Evolutionary conservation across 2,113 vertebrate species (phyloP).

Genomic region (Lota lota): DNA sequence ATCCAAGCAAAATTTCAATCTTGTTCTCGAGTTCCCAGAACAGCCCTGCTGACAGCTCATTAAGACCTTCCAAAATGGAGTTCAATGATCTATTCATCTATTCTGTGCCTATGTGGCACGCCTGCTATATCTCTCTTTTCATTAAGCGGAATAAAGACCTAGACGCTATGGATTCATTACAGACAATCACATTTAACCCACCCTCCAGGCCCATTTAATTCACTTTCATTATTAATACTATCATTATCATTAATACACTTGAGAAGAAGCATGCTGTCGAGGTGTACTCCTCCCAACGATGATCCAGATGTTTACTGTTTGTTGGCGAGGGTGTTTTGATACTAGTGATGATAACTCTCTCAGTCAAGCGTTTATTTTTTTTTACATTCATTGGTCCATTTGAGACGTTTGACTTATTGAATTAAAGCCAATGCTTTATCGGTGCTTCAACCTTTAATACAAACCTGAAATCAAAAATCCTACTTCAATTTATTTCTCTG

Average conservation of each 20-base stretch:
- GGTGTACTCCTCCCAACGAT: too few species aligned
- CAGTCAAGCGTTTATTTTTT: too few species aligned
- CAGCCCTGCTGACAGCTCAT: slow-evolving; percentile 64
- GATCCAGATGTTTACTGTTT: too few species aligned
- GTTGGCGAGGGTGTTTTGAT: neutral
- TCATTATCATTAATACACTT: slow-evolving; percentile 64
- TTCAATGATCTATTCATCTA: slow-evolving; percentile 72
- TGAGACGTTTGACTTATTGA: too few species aligned
- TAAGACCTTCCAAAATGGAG: slow-evolving; percentile 61
- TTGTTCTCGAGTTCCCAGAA: slow-evolving; percentile 23
- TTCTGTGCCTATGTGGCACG: slow-evolving; percentile 38
- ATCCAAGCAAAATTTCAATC: slow-evolving; percentile 31
- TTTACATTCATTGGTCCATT: too few species aligned
- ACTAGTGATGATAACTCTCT: too few species aligned
- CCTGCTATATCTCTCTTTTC: slow-evolving; percentile 49
- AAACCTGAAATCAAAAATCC: too few species aligned
- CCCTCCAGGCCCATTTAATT: slow-evolving; percentile 60
- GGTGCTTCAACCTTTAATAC: too few species aligned
- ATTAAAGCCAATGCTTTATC: too few species aligned
- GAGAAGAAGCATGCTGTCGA: slow-evolving; percentile 21
- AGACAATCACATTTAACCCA: slow-evolving; percentile 60
- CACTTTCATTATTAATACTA: slow-evolving; percentile 67
- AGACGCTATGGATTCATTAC: slow-evolving; percentile 60
- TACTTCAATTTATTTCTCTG: too few species aligned
- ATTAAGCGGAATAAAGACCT: slow-evolving; percentile 67